Base-by-base conservation (phyloP, 2,888 invertebrate species). In the Tholera decimalis region DNA sequence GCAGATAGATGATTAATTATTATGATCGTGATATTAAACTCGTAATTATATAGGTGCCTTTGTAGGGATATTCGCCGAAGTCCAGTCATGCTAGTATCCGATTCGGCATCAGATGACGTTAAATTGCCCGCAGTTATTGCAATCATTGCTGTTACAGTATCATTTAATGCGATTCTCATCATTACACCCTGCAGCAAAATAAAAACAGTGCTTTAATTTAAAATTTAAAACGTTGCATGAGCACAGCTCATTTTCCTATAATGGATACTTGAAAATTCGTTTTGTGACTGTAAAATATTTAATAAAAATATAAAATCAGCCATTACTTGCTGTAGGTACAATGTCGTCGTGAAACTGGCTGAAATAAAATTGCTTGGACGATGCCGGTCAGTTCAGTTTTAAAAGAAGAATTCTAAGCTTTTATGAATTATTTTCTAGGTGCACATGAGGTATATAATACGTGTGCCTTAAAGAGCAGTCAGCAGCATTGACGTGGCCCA, bases 31-130 rank as follows among this genome's bases (percentile, higher is more conserved):
- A n/a, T n/a, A n/a, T n/a, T n/a, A n/a, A n/a, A n/a, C n/a, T 44
- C 18, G 39, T 39, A 39, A 51, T 50, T 51, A 73, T 18, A 15
- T 33, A 22, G 28, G 11, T 22, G n/a, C 18, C n/a, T 5, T 18
- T 35, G 13, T 24, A 20, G 41, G 13, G 41, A 44, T 6, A 26
- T 37, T 71, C 37, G 13, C n/a, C 30, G 13, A 37, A 59, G 22
- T 46, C 44, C 5, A 15, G 1, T 41, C 20, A 37, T 54, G 28
- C 49, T 67, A 33, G 26, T 69, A 9, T 22, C 3, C 49, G 15
- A 76, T 49, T 57, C 33, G n/a, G 28, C 18, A 69, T 44, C 33
- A 70, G 60, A 76, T 71, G 44, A 70, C 50, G 44, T 55, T 55
- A 54, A 70, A 76, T 70, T 26, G 44, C 26, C 43, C 44, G 71